phyloP scores from a whole-genome alignment of 2,888 invertebrate genomes.

The Leptopilina syphax region DNA sequence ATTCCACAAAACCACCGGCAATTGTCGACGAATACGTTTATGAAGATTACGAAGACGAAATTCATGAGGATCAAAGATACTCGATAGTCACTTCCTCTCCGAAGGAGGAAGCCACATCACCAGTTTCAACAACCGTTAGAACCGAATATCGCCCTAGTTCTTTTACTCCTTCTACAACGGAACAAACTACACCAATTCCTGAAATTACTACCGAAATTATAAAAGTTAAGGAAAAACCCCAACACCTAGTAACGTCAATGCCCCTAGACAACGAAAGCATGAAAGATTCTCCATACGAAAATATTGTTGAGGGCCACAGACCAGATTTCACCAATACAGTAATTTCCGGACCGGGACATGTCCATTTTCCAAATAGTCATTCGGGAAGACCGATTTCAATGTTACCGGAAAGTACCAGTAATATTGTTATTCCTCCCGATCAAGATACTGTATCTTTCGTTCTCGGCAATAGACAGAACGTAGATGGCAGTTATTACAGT shows the following conservation, averaged over 20 bases:
- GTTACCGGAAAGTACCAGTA: constrained; percentile 79
- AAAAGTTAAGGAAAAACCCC: constrained; percentile 47
- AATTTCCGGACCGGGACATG: constrained; percentile 42
- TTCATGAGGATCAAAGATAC: constrained; percentile 47
- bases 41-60: constrained; percentile 66
- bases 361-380: constrained; percentile 49
- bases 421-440: constrained; percentile 81
- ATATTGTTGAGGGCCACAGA: constrained; percentile 58
- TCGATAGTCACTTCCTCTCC: constrained; percentile 42
- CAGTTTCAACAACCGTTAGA: constrained; percentile 32
- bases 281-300: constrained; percentile 57
- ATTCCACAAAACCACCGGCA: constrained; percentile 47
- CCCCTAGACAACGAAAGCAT: constrained; percentile 61
- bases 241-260: constrained; percentile 65
- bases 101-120: constrained; percentile 35
- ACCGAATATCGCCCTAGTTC: constrained; percentile 19
- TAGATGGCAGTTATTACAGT: constrained; percentile 76
- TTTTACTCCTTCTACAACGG: constrained; percentile 9
- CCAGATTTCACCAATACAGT: constrained; percentile 46
- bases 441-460: constrained; percentile 83
- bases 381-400: constrained; percentile 53
- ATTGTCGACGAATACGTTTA: constrained; percentile 73
- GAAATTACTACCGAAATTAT: constrained; percentile 38
- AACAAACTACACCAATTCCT: constrained; percentile 29
- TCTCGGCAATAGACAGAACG: constrained; percentile 81